Evolutionary conservation across 2,797 vertebrate genomes (phyloP).

Genomic region (Aythya fuligula): DNA sequence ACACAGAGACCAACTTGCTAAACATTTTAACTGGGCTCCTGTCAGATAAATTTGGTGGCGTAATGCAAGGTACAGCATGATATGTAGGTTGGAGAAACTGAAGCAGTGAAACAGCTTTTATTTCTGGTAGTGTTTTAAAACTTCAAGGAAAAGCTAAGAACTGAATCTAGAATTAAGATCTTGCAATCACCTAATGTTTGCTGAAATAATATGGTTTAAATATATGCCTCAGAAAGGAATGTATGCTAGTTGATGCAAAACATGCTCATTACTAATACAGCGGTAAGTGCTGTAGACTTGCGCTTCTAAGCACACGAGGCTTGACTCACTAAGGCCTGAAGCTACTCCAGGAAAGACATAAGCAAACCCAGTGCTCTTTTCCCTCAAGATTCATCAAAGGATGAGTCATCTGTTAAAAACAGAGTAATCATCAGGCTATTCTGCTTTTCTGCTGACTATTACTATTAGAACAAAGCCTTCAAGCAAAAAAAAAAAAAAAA

Average conservation of each 20-base stretch:
- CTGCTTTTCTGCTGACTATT: constrained; percentile 59
- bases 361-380: constrained; percentile 53
- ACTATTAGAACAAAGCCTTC: constrained; percentile 45
- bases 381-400: constrained; percentile 49
- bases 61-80: not conserved
- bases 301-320: not conserved
- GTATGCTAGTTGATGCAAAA: constrained; percentile 23
- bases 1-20: not conserved
- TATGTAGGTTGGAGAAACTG: not conserved
- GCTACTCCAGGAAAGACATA: constrained; percentile 53
- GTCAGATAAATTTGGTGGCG: not conserved
- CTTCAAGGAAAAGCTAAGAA: not conserved
- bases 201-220: constrained; percentile 40
- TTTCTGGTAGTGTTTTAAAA: constrained; percentile 17
- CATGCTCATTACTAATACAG: not conserved
- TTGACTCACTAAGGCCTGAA: constrained; percentile 51
- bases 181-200: not conserved
- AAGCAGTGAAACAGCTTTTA: not conserved
- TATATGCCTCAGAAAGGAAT: constrained; percentile 29
- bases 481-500: not conserved
- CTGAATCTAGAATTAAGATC: not conserved
- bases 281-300: not conserved
- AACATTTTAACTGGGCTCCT: not conserved
- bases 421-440: constrained; percentile 52
- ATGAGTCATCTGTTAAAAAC: constrained; percentile 66